phyloP scores from a whole-genome alignment of 2,888 invertebrate genomes.

The Orthosia incerta region DNA sequence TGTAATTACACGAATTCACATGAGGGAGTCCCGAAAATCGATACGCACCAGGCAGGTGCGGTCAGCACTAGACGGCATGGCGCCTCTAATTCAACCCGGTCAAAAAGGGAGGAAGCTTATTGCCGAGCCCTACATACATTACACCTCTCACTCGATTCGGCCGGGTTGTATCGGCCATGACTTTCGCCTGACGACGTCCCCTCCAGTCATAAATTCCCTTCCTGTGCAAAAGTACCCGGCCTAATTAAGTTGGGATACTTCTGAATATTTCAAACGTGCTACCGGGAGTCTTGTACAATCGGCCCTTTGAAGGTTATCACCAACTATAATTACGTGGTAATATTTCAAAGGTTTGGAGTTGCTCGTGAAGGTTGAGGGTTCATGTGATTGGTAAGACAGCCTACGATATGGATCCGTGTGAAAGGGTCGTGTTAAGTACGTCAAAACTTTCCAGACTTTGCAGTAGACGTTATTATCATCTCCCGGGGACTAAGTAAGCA shows the following conservation, averaged over 20 bases:
- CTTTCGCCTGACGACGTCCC: constrained; percentile 76
- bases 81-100: constrained; percentile 83
- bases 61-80: constrained; percentile 83
- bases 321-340: constrained; percentile 73
- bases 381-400: constrained; percentile 36
- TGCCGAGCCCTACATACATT: constrained; percentile 81
- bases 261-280: constrained; percentile 79
- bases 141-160: constrained; percentile 75
- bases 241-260: constrained; percentile 85
- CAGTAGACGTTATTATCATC: constrained; percentile 55
- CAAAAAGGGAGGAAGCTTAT: constrained; percentile 81
- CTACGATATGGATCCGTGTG: constrained; percentile 50
- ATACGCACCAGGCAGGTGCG: constrained; percentile 57
- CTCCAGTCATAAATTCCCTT: constrained; percentile 77
- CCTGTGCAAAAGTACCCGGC: constrained; percentile 78
- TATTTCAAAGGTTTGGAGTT: constrained; percentile 71
- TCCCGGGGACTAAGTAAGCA: constrained; percentile 51
- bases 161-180: constrained; percentile 78
- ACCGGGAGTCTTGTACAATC: constrained; percentile 66
- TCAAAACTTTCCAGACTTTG: constrained; percentile 66
- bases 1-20: constrained; percentile 64
- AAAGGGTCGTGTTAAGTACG: constrained; percentile 56
- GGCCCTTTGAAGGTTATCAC: constrained; percentile 73
- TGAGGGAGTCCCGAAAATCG: constrained; percentile 65
- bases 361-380: constrained; percentile 34